phyloP scores from a whole-genome alignment of 2,888 invertebrate genomes.

The Mythimna impura region DNA sequence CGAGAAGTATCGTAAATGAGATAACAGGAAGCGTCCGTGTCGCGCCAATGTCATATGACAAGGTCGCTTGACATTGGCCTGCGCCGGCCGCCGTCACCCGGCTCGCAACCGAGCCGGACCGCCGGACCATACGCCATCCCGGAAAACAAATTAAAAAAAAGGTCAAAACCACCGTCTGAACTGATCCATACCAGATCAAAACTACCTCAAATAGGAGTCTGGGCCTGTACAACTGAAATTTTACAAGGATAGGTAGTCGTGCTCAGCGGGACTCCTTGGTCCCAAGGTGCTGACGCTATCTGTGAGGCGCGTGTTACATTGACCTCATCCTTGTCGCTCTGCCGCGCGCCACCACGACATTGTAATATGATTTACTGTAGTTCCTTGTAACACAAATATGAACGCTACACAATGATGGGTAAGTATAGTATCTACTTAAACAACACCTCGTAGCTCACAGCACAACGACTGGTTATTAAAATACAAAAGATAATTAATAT shows the following conservation, averaged over 20 bases:
- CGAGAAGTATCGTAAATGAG: conserved; percentile 86
- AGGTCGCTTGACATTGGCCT: conserved; percentile 74
- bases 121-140: not conserved
- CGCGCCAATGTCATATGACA: conserved; percentile 85
- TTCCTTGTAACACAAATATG: conserved; percentile 32
- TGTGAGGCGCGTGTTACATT: conserved; percentile 40
- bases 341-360: conserved; percentile 50
- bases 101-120: conserved; percentile 39
- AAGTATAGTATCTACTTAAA: not conserved
- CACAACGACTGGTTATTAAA: conserved; percentile 1
- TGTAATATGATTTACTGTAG: conserved; percentile 48
- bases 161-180: not conserved
- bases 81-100: conserved; percentile 50
- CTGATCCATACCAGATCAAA: not conserved
- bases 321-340: conserved; percentile 51
- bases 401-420: conserved; percentile 16
- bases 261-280: conserved; percentile 14
- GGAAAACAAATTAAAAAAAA: not conserved
- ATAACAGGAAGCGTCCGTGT: conserved; percentile 89
- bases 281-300: conserved; percentile 47
- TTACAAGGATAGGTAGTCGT: conserved; percentile 8
- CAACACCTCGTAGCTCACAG: not conserved
- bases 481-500: conserved; percentile 13
- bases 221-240: not conserved
- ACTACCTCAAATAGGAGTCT: not conserved